Base-by-base conservation (phyloP, 2,113 vertebrate genomes). In the Nycticryphes semicollaris region DNA sequence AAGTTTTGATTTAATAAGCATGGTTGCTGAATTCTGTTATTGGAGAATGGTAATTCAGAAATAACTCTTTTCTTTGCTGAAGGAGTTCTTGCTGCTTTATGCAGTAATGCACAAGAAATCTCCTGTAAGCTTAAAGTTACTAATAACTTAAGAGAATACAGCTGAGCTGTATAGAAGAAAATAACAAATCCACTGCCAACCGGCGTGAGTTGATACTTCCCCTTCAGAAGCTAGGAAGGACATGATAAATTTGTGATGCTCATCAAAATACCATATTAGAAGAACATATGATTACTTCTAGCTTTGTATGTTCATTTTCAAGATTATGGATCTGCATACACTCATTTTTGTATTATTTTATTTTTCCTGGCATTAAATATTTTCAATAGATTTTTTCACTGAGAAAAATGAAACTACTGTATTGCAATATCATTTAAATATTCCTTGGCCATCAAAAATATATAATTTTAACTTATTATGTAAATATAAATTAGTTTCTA, bases 1-100 rank as follows among this genome's bases (percentile, higher is more conserved):
- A 94, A 87, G 82, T 89, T 97, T 96, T 94, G 83, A 96, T 97
- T 96, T 89, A 88, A 96, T 90, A 96, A 96, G 57, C 66, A 93
- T 41, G 57, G 89, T 92, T 90, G 37, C 72, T 95, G 92, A 94
- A 82, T 93, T 94, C 62, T 67, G 91, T 94, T 94, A 93, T 43
- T 85, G 72, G 51, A 87, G 62, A 93, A 84, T 4, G 17, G 57
- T 57, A 94, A 96, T 93, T 92, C 86, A 85, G 79, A 92, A 97
- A 91, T 89, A 94, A 85, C 20, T 86, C 47, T 83, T 87, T 54
- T 81, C 84, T 79, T 94, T 68, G 64, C 51, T 89, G 50, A 77
- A 89, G 50, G 54, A 90, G 12, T 77, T 86, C 63, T 91, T 86
- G 62, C 19, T 87, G 47, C 22, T 41, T 7, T 74, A 14, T 33